These are phyloP conservation scores for Varanus komodoensis DNA, from an alignment of 2,113 vertebrate genomes.

Conservation along the genomic window DNA sequence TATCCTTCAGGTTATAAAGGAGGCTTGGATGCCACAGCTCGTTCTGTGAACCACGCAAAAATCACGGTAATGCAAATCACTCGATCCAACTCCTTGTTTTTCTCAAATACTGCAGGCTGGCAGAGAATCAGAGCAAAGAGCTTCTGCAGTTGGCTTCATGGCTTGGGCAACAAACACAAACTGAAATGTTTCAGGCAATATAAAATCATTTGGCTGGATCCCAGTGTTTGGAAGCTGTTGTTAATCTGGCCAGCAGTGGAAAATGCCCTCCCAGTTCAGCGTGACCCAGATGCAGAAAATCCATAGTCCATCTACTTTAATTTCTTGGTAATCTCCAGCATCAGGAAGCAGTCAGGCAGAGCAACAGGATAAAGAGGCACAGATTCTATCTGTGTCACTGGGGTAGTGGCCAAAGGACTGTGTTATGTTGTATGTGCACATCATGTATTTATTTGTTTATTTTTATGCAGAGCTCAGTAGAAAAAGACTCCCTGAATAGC, in stretches of 20 bases:
- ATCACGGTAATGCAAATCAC: not conserved
- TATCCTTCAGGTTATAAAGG: not conserved
- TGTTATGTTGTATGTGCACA: not conserved
- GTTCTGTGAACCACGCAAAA: not conserved
- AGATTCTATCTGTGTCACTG: constrained; percentile 28
- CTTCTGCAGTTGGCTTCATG: not conserved
- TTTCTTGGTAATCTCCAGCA: constrained; percentile 53
- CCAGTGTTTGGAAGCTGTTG: constrained; percentile 38
- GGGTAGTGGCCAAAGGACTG: constrained; percentile 29
- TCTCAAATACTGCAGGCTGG: not conserved
- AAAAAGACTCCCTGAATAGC: not conserved
- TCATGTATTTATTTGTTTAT: not conserved
- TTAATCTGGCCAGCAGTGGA: constrained; percentile 48
- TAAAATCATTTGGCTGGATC: constrained; percentile 43
- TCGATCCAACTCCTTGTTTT: not conserved
- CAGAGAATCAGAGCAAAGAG: constrained; percentile 8
- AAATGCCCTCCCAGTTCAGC: constrained; percentile 39
- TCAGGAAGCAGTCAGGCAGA: constrained; percentile 40
- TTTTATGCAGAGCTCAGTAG: not conserved
- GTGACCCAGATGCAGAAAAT: constrained; percentile 60
- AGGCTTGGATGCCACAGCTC: not conserved
- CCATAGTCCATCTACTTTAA: constrained; percentile 49
- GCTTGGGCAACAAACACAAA: not conserved
- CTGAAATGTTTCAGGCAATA: constrained; percentile 16
- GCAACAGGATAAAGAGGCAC: constrained; percentile 24